A percentile compares a stretch with the other conserved stretches of the same genome.
Evolutionary conservation across 1,140 invertebrate genomes (phyloP).

Genomic region (Brachionus asplanchnoidis): DNA sequence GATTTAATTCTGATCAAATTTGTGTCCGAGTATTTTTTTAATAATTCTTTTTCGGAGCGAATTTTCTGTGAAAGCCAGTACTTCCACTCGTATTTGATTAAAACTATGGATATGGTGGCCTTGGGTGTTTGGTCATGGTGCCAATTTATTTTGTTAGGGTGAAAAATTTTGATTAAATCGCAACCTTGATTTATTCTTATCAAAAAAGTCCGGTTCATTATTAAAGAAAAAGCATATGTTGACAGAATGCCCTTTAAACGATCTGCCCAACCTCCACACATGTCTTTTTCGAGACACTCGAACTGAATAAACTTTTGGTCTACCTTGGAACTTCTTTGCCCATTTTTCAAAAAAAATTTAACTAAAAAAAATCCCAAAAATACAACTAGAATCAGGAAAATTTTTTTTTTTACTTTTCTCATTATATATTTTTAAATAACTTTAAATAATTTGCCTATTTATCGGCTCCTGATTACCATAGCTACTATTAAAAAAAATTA

Average conservation of each 20-base stretch:
- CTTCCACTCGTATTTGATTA: not conserved
- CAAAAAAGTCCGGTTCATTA: not conserved
- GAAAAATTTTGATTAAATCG: not conserved
- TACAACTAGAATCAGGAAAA: not conserved
- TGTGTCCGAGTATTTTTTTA: not conserved
- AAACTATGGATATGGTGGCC: not conserved
- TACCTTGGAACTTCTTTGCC: not conserved
- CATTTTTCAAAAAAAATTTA: not conserved
- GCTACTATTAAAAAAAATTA: not conserved
- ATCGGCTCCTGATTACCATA: not conserved
- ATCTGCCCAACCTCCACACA: slow-evolving; percentile 31
- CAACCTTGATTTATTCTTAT: slow-evolving; percentile 8
- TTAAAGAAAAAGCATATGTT: slow-evolving; percentile 34
- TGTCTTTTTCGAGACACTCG: not conserved
- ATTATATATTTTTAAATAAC: not conserved
- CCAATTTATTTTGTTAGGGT: not conserved
- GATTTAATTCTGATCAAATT: slow-evolving; percentile 11
- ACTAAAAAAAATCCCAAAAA: not conserved
- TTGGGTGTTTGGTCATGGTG: not conserved
- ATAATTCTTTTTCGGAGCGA: not conserved
- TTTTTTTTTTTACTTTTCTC: not conserved
- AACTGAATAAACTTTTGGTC: not conserved
- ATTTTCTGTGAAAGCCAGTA: not conserved
- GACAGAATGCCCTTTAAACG: slow-evolving; percentile 16
- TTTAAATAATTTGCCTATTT: not conserved